phyloP scores from a whole-genome alignment of 2,797 vertebrate species.

The Microchirus variegatus region DNA sequence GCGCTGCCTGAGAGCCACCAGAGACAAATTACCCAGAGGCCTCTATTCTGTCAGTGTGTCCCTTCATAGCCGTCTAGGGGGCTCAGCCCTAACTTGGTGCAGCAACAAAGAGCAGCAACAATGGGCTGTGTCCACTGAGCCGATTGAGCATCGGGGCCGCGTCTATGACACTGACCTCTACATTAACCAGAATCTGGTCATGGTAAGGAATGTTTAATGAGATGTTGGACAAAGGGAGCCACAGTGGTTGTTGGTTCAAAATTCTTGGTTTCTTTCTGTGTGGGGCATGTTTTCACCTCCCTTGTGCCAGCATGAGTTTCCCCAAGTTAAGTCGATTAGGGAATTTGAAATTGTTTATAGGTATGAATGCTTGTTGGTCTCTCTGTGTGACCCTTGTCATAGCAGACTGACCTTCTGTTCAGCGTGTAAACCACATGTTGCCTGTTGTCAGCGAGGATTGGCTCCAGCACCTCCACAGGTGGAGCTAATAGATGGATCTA shows the following conservation, averaged over 20 bases:
- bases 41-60: slow-evolving; percentile 84
- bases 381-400: too few relatives aligned
- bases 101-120: slow-evolving; percentile 62
- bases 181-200: slow-evolving; percentile 85
- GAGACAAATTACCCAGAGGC: slow-evolving; percentile 89
- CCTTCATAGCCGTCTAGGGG: slow-evolving; percentile 82
- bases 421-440: too few relatives aligned
- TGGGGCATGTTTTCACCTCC: neutral
- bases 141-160: slow-evolving; percentile 82
- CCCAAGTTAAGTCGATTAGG: too few relatives aligned
- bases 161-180: slow-evolving; percentile 85
- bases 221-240: neutral
- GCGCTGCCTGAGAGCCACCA: slow-evolving; percentile 85
- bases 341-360: too few relatives aligned
- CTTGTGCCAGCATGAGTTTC: too few relatives aligned
- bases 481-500: too few relatives aligned
- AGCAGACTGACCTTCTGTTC: too few relatives aligned
- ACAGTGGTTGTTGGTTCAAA: neutral
- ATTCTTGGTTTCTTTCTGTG: neutral
- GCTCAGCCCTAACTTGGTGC: slow-evolving; percentile 66
- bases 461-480: too few relatives aligned
- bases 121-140: slow-evolving; percentile 67
- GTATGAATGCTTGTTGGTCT: too few relatives aligned
- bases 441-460: too few relatives aligned
- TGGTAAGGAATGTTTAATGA: slow-evolving; percentile 78